These are phyloP conservation scores for Istiophorus platypterus DNA, from an alignment of 2,113 vertebrate species.

Conservation along the genomic window DNA sequence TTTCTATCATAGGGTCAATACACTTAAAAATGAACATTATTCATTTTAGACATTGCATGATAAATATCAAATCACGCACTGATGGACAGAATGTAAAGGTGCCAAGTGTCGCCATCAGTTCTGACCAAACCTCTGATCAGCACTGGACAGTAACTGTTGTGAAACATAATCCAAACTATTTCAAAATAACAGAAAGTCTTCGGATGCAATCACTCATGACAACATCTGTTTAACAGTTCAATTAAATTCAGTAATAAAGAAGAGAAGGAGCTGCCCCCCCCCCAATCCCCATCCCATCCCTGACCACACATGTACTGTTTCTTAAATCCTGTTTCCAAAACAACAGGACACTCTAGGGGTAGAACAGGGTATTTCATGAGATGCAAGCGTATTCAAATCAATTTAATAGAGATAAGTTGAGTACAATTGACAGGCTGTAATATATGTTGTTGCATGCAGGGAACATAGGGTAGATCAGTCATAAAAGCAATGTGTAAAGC, in stretches of 20 bases:
- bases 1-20: too few relatives aligned
- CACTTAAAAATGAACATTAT: too few relatives aligned
- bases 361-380: neutral
- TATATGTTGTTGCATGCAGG: neutral
- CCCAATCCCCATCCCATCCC: too few relatives aligned
- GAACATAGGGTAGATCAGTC: neutral
- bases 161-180: neutral
- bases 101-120: too few relatives aligned
- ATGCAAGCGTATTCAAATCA: neutral
- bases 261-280: neutral
- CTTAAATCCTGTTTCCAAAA: slow-evolving; percentile 13
- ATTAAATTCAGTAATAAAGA: too few relatives aligned
- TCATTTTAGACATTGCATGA: too few relatives aligned
- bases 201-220: too few relatives aligned
- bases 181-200: neutral
- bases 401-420: neutral
- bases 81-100: too few relatives aligned
- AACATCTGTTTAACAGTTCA: too few relatives aligned
- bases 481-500: neutral
- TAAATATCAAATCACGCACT: too few relatives aligned
- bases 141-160: neutral
- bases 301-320: slow-evolving; percentile 31
- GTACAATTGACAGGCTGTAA: neutral
- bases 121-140: neutral
- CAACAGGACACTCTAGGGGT: slow-evolving; percentile 47